A percentile compares a stretch with the other conserved stretches of the same genome.
phyloP scores from a whole-genome alignment of 2,113 vertebrate genomes.

The human region DNA sequence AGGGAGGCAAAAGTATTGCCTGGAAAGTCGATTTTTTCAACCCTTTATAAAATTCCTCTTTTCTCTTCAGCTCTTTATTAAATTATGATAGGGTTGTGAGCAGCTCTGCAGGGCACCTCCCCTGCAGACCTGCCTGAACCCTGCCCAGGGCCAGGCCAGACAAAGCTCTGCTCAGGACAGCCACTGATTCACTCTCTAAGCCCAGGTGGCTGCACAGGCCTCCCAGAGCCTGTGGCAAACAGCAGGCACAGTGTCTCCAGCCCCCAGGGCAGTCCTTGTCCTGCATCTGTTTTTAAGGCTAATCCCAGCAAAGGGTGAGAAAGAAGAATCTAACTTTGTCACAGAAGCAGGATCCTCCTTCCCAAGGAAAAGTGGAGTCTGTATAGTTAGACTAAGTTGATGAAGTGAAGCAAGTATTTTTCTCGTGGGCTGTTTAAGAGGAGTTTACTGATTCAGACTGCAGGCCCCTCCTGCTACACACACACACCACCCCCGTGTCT shows the following conservation, averaged over 20 bases:
- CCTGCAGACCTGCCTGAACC: not conserved
- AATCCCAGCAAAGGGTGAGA: not conserved
- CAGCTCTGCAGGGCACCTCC: not conserved
- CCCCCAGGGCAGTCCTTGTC: not conserved
- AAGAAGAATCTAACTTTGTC: not conserved
- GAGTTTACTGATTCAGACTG: not conserved
- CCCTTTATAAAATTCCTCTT: not conserved
- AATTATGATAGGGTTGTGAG: not conserved
- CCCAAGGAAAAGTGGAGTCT: not conserved
- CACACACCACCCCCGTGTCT: rapidly evolving
- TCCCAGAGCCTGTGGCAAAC: not conserved
- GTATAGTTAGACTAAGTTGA: not conserved
- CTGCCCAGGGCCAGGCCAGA: not conserved
- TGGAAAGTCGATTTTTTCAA: not conserved
- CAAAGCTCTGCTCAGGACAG: not conserved
- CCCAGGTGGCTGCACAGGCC: not conserved
- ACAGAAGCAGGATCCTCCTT: not conserved
- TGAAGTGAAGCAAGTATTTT: not conserved
- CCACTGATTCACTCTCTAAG: not conserved
- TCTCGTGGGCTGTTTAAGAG: not conserved
- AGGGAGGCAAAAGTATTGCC: not conserved
- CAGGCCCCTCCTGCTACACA: not conserved
- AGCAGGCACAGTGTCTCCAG: not conserved
- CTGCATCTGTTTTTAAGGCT: not conserved
- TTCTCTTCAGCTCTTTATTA: not conserved